phyloP scores from a whole-genome alignment of 2,888 invertebrate species.

The Epirrhoe tristata region DNA sequence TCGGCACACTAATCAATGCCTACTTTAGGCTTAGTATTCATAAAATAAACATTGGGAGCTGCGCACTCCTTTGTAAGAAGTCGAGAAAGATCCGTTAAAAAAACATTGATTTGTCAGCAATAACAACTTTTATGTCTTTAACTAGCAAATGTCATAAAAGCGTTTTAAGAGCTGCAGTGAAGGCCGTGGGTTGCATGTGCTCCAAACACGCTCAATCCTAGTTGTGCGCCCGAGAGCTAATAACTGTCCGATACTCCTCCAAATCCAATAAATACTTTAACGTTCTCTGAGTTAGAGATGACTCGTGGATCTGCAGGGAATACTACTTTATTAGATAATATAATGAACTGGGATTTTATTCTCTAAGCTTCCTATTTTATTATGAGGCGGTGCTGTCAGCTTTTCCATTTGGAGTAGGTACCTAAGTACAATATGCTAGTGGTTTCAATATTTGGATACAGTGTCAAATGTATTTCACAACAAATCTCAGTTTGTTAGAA shows the following conservation, averaged over 20 bases:
- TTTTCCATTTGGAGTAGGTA: not conserved
- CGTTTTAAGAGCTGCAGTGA: not conserved
- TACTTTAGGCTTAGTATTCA: not conserved
- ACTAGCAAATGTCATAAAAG: not conserved
- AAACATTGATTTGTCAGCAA: too few species aligned
- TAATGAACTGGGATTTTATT: not conserved
- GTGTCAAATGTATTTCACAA: not conserved
- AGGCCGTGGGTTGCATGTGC: constrained; percentile 1
- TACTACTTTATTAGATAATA: not conserved
- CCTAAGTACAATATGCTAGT: not conserved
- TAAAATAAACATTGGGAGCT: not conserved
- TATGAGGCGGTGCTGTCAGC: not conserved
- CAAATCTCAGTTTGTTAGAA: not conserved
- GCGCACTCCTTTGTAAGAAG: not conserved
- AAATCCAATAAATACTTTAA: constrained; percentile 16
- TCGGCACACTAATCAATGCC: not conserved
- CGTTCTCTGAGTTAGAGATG: not conserved
- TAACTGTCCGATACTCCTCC: constrained; percentile 23
- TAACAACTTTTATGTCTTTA: too few species aligned
- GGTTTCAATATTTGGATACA: not conserved
- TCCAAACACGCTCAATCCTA: constrained; percentile 9
- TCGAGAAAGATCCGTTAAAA: not conserved
- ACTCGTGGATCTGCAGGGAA: constrained; percentile 7
- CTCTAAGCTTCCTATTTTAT: not conserved
- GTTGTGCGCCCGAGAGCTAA: constrained; percentile 9